A percentile compares a stretch with the other conserved stretches of the same genome.
Evolutionary conservation across 1,140 invertebrate species (phyloP).

Genomic region (Nephila pilipes): DNA sequence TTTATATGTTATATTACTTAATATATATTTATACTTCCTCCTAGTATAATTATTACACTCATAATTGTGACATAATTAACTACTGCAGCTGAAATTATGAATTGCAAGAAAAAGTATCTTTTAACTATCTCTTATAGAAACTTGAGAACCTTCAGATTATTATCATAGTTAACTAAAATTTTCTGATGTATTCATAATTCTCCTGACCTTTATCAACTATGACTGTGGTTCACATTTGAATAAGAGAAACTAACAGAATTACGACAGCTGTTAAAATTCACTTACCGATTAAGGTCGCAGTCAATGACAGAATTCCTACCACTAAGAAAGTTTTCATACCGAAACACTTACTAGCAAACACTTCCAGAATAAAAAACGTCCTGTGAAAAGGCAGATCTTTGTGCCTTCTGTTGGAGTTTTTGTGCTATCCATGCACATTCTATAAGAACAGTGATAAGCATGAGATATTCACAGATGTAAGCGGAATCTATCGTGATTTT

Average conservation of each 20-base stretch:
- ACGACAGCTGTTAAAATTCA: not conserved
- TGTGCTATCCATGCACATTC: not conserved
- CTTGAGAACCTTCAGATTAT: too few relatives aligned
- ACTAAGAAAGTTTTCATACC: not conserved
- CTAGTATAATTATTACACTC: too few relatives aligned
- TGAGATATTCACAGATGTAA: not conserved
- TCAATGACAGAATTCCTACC: not conserved
- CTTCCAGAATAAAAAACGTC: not conserved
- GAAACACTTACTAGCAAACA: not conserved
- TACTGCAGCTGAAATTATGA: too few relatives aligned
- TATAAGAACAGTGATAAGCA: not conserved
- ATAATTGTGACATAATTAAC: too few relatives aligned
- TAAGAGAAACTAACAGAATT: not conserved
- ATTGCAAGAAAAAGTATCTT: too few relatives aligned
- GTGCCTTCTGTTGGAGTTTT: not conserved
- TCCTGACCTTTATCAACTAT: too few relatives aligned
- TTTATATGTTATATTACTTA: too few relatives aligned
- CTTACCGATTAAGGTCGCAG: constrained; percentile 1
- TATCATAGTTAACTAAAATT: too few relatives aligned
- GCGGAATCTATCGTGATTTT: not conserved
- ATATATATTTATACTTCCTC: too few relatives aligned
- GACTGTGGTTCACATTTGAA: too few relatives aligned
- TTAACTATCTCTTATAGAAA: too few relatives aligned
- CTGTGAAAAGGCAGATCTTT: not conserved
- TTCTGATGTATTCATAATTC: too few relatives aligned